A percentile compares a stretch with the other conserved stretches of the same genome.
Conservation (phyloP, 2,113 vertebrate species). For the Hippocampus barbouri region DNA sequence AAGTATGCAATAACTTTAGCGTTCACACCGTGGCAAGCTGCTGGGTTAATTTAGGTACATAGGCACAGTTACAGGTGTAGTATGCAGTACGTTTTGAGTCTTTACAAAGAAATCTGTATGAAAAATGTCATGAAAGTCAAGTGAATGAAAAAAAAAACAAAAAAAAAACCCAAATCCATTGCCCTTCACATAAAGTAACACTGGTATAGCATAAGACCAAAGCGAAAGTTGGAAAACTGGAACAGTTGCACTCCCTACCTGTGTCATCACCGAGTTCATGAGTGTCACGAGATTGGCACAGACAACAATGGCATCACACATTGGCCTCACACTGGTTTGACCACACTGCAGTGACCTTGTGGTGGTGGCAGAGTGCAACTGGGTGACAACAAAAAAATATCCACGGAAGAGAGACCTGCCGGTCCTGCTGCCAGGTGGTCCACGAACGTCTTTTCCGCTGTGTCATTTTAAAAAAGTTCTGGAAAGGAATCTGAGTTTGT, state of each 20-base stretch:
- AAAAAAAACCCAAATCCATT: neutral
- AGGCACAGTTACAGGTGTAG: neutral
- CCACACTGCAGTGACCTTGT: constrained; percentile 67
- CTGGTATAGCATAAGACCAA: constrained; percentile 36
- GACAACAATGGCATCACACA: constrained; percentile 62
- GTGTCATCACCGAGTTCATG: constrained; percentile 60
- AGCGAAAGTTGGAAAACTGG: constrained; percentile 14
- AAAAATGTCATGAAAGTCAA: neutral
- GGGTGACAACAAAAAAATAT: constrained; percentile 39
- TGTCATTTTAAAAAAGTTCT: constrained; percentile 16
- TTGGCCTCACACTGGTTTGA: constrained; percentile 53
- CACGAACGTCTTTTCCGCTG: constrained; percentile 11
- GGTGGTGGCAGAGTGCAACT: constrained; percentile 33
- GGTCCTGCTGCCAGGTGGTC: constrained; percentile 19
- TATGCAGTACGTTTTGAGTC: neutral
- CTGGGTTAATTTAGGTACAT: constrained; percentile 57
- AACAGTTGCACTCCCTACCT: constrained; percentile 40
- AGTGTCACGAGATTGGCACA: constrained; percentile 69
- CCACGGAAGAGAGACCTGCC: constrained; percentile 23
- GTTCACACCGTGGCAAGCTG: constrained; percentile 39
- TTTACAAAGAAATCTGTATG: neutral
- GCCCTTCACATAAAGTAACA: neutral
- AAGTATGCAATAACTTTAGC: constrained; percentile 18
- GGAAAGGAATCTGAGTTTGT: neutral
- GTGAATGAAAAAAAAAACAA: neutral